Conservation (phyloP, 2,797 vertebrate species). For the Darevskia mixta region DNA sequence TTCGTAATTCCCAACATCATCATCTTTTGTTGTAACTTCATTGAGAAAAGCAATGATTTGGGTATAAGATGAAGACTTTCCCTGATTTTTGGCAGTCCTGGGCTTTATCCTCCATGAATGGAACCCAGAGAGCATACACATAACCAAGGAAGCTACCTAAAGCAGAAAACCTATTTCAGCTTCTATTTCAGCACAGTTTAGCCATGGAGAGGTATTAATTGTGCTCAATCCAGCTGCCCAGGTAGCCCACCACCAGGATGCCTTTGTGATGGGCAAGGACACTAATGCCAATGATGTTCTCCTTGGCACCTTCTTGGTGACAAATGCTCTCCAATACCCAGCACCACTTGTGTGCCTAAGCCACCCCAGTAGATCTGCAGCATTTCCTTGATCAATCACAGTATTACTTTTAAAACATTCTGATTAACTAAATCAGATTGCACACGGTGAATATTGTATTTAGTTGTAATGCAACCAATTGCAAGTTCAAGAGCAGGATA, state of each 20-base stretch:
- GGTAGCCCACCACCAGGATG: background rate
- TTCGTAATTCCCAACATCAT: conserved; percentile 2
- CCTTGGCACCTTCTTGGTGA: background rate
- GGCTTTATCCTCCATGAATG: background rate
- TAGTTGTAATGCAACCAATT: background rate
- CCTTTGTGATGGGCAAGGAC: background rate
- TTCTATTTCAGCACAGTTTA: background rate
- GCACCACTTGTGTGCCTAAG: background rate
- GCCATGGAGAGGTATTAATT: too few species aligned
- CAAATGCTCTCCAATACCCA: background rate
- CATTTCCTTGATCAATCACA: background rate
- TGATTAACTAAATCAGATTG: background rate
- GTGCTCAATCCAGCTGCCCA: background rate
- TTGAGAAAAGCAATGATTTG: background rate
- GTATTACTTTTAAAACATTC: background rate
- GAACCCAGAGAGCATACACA: background rate
- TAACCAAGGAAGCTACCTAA: too few species aligned
- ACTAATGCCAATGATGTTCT: background rate
- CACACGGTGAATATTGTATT: background rate
- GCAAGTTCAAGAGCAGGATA: background rate
- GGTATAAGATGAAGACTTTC: background rate
- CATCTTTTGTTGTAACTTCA: background rate
- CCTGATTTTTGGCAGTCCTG: background rate
- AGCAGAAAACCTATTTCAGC: background rate
- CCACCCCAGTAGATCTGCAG: background rate